Base-by-base conservation (phyloP, 2,797 vertebrate genomes). In the Erethizon dorsatum region DNA sequence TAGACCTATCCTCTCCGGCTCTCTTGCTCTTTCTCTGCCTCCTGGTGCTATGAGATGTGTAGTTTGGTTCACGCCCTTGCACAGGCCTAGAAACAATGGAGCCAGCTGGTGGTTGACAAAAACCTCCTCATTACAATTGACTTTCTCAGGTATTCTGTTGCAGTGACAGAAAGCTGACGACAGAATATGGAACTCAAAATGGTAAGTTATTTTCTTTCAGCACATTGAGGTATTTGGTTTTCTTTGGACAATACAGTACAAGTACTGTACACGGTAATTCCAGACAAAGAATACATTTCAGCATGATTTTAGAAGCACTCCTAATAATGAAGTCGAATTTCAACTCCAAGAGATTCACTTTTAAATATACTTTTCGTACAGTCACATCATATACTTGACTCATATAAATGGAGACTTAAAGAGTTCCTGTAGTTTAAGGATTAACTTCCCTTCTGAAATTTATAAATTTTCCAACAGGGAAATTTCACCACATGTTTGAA, bases 271-370 rank as follows among this genome's bases (percentile, higher is more conserved):
- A 63, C 50, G 73, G 17, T 37, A 77, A 85, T 73, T 91, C 20
- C 18, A 85, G 2, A 67, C 37, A 71, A 3, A 79, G 15, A 84
- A 45, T 71, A 73, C 63, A 59, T 75, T 59, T 31, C 91, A 45
- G 11, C 2, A 0, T 94, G 59, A 87, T 57, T 96, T 87, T 73
- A 90, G 77, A 86, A 96, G 90, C 13, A 83, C 22, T 22, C 6
- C 6, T 50, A 91, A 69, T 82, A 77, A 88, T 37, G 59, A 85
- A 88, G 47, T 73, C 26, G 80, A 75, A 20, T 41, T 85, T 50
- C 11, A 91, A 95, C 63, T 65, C 9, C 22, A 93, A 95, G 52
- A 91, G 13, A 80, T 45, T 84, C 61, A 80, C 37, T 71, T 84
- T 73, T 79, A 88, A 94, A 80, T 78, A 47, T 41, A 79, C 5